These are phyloP conservation scores for Phlogophora meticulosa DNA, from an alignment of 2,888 invertebrate genomes.

Conservation along the genomic window DNA sequence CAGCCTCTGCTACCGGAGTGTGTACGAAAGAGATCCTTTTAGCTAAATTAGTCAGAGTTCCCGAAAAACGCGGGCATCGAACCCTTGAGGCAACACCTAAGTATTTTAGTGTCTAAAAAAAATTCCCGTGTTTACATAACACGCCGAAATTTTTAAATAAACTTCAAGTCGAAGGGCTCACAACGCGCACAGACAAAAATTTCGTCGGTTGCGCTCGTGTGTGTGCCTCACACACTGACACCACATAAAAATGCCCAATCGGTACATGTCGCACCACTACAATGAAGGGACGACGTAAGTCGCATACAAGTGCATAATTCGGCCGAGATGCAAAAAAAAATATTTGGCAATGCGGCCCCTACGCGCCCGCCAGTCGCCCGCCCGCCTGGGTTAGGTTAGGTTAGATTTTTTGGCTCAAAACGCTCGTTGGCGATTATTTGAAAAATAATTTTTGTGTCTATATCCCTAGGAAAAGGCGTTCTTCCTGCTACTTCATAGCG, in stretches of 20 bases:
- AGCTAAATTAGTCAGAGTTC: conserved; percentile 89
- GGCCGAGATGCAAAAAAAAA: conserved; percentile 91
- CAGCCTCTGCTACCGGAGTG: conserved; percentile 75
- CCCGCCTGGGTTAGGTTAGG: conserved; percentile 91
- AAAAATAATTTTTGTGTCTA: conserved; percentile 86
- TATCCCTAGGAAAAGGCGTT: conserved; percentile 82
- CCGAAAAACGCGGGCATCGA: conserved; percentile 88
- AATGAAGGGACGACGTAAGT: conserved; percentile 91
- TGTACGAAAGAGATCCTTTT: conserved; percentile 82
- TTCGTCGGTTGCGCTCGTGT: conserved; percentile 82
- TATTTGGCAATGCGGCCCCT: conserved; percentile 92
- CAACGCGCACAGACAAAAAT: conserved; percentile 85
- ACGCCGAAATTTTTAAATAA: conserved; percentile 87
- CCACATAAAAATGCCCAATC: conserved; percentile 88
- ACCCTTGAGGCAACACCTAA: conserved; percentile 87
- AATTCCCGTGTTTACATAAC: conserved; percentile 89
- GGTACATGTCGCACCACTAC: conserved; percentile 90
- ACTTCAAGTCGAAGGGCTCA: conserved; percentile 83
- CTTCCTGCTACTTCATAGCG: conserved; percentile 82
- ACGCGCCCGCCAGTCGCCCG: conserved; percentile 91
- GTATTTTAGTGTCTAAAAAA: conserved; percentile 87
- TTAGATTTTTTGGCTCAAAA: conserved; percentile 91
- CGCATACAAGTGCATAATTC: conserved; percentile 92
- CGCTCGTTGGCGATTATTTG: conserved; percentile 89
- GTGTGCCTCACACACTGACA: conserved; percentile 85